phyloP scores from a whole-genome alignment of 2,888 invertebrate genomes.

The Rugalucina vietnamica region DNA sequence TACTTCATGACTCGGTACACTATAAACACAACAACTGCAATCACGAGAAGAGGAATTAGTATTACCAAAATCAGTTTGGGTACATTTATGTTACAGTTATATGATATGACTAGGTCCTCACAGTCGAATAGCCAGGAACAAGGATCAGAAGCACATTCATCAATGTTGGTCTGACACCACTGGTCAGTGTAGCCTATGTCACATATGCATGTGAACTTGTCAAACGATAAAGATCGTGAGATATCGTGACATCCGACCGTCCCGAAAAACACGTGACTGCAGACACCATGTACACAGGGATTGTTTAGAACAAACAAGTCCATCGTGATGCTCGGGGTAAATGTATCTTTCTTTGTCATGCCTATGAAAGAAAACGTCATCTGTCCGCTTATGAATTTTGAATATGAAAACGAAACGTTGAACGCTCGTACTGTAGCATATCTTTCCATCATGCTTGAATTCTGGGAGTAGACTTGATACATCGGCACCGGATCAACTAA shows the following conservation, averaged over 20 bases:
- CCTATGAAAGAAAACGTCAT: constrained; percentile 52
- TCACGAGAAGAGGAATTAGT: constrained; percentile 31
- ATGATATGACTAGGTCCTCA: constrained; percentile 49
- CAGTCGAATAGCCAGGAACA: constrained; percentile 65
- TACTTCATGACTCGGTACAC: too few relatives aligned
- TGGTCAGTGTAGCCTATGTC: constrained; percentile 59
- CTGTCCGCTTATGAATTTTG: constrained; percentile 30
- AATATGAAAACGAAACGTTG: constrained; percentile 28
- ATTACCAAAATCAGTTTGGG: constrained; percentile 58
- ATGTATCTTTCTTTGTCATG: constrained; percentile 7
- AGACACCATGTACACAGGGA: constrained; percentile 61
- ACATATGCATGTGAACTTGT: constrained; percentile 57
- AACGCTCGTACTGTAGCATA: constrained; percentile 42
- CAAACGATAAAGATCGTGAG: constrained; percentile 51
- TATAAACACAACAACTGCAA: background rate
- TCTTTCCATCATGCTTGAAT: constrained; percentile 6
- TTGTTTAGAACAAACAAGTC: constrained; percentile 42
- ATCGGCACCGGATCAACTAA: background rate
- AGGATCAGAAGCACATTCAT: constrained; percentile 57
- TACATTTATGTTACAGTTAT: constrained; percentile 63
- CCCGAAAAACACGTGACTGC: constrained; percentile 21
- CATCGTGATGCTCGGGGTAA: constrained; percentile 45
- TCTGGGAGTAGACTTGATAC: background rate
- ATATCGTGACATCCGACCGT: constrained; percentile 43
- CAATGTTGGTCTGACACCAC: constrained; percentile 63